phyloP scores from a whole-genome alignment of 1,140 invertebrate species.

The Sarcophaga bullata region DNA sequence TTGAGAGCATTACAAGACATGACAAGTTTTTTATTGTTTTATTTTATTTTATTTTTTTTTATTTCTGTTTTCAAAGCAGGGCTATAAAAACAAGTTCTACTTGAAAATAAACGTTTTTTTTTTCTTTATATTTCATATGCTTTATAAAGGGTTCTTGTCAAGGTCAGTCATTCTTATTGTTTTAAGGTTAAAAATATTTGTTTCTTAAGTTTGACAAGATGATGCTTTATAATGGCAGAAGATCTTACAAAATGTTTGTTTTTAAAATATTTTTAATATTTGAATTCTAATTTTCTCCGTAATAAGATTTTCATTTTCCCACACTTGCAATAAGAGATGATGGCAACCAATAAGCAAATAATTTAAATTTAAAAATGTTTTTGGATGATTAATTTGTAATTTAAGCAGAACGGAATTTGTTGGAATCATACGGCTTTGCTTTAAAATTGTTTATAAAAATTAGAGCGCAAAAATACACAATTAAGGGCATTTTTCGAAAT shows the following conservation, averaged over 20 bases:
- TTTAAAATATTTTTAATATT: not conserved
- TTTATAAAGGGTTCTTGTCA: not conserved
- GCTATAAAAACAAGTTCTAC: conserved; percentile 12
- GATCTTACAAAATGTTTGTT: not conserved
- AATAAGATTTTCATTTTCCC: conserved; percentile 1
- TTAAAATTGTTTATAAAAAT: conserved; percentile 22
- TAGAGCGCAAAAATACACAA: conserved; percentile 32
- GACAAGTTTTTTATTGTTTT: no score
- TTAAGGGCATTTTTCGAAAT: conserved; percentile 25
- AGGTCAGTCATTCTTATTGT: not conserved
- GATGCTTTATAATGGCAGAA: not conserved
- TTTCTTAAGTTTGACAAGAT: not conserved
- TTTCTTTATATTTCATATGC: no score
- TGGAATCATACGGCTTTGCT: not conserved
- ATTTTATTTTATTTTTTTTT: no score
- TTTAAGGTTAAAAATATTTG: not conserved
- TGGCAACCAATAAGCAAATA: not conserved
- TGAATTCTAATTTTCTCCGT: not conserved
- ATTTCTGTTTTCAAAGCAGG: not conserved
- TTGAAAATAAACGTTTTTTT: not conserved
- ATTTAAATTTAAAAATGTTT: not conserved
- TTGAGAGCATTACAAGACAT: no score
- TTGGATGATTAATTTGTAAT: not conserved
- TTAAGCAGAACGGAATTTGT: conserved; percentile 3
- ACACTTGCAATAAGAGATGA: not conserved